Evolutionary conservation across 2,113 vertebrate species (phyloP).

Genomic region (Spea bombifrons): DNA sequence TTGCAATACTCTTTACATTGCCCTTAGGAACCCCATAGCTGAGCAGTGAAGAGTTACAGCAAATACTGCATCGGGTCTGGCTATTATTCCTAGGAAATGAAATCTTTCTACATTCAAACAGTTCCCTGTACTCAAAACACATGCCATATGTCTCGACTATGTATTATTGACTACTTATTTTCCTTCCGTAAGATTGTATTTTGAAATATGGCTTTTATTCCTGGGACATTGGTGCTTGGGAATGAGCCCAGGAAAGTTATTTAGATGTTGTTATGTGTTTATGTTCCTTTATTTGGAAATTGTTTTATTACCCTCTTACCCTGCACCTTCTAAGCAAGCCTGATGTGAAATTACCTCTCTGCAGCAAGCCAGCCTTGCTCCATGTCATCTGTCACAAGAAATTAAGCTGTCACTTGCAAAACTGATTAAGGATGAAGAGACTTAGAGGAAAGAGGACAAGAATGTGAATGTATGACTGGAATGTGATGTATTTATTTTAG

Average conservation of each 20-base stretch:
- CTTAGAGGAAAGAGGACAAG: neutral
- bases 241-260: conserved; percentile 31
- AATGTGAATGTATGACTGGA: conserved; percentile 18
- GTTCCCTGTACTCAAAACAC: conserved; percentile 1
- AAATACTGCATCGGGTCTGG: conserved; percentile 8
- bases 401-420: conserved; percentile 42
- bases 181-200: conserved; percentile 16
- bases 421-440: conserved; percentile 28
- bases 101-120: neutral
- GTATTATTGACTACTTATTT: conserved; percentile 10
- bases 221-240: neutral
- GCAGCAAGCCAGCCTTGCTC: neutral
- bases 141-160: conserved; percentile 10
- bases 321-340: conserved; percentile 5
- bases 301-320: conserved; percentile 38
- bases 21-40: no score
- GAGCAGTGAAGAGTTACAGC: no score
- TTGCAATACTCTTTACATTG: no score
- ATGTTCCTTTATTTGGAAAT: conserved; percentile 3
- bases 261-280: conserved; percentile 9
- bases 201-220: conserved; percentile 3
- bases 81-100: neutral
- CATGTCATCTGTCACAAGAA: conserved; percentile 39
- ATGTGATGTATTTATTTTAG: conserved; percentile 37
- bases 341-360: conserved; percentile 1